Conservation (phyloP, 2,113 vertebrate genomes). For the Brevimyrus niger region DNA sequence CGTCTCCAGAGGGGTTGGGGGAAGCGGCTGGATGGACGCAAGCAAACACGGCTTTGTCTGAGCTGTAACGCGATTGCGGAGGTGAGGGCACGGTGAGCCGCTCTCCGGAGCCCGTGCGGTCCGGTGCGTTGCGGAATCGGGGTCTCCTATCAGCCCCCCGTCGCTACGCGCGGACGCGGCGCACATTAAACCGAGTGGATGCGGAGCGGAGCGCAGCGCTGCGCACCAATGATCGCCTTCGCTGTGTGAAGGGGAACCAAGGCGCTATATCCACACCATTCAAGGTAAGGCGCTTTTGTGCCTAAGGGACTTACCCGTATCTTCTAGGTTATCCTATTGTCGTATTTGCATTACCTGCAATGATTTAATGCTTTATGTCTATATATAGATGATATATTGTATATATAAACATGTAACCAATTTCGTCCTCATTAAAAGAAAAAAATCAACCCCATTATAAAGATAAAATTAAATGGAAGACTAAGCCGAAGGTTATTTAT, state of each 20-base stretch:
- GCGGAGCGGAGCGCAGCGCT: neutral
- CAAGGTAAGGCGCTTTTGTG: slow-evolving; percentile 2
- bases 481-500: neutral
- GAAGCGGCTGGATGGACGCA: slow-evolving; percentile 36
- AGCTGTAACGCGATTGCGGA: slow-evolving; percentile 3
- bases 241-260: neutral
- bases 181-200: neutral
- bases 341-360: neutral
- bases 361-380: neutral
- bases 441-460: neutral
- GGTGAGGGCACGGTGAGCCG: neutral
- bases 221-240: neutral
- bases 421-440: neutral
- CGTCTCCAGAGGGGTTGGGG: slow-evolving; percentile 13
- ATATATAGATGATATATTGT: neutral
- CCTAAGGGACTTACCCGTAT: neutral
- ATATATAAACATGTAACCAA: neutral
- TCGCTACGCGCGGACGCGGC: neutral
- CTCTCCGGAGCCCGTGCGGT: neutral
- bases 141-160: neutral
- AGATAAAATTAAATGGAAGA: neutral
- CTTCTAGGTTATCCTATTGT: neutral
- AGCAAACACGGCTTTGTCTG: slow-evolving; percentile 27
- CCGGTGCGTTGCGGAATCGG: neutral
- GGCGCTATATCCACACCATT: slow-evolving; percentile 13